Evolutionary conservation across 1,140 invertebrate genomes (phyloP).

Genomic region (Drosophila repleta): DNA sequence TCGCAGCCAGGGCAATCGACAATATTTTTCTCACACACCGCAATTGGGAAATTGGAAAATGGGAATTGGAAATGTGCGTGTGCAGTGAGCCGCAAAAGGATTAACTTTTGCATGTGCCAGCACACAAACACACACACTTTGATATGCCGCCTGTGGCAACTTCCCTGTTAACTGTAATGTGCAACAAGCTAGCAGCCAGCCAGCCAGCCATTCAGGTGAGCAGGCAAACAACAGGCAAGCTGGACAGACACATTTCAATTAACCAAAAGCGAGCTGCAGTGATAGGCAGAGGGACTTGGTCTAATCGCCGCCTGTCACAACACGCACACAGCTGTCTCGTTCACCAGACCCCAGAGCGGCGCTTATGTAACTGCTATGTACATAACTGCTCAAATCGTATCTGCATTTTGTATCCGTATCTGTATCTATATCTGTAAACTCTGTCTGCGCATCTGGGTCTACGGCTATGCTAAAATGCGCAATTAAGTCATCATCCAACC

Average conservation of each 20-base stretch:
- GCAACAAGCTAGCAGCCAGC: conserved; percentile 25
- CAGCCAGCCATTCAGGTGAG: conserved; percentile 53
- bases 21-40: conserved; percentile 55
- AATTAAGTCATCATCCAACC: conserved; percentile 73
- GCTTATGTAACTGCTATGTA: background rate
- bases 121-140: conserved; percentile 12
- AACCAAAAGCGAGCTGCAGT: conserved; percentile 45
- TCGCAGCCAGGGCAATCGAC: background rate
- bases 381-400: background rate
- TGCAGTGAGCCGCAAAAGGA: conserved; percentile 65
- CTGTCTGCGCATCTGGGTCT: conserved; percentile 8
- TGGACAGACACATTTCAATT: conserved; percentile 74
- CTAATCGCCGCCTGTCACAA: conserved; percentile 78
- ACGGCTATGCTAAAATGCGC: conserved; percentile 65
- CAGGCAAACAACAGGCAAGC: conserved; percentile 49
- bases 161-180: conserved; percentile 60
- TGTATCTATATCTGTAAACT: background rate
- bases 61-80: conserved; percentile 45
- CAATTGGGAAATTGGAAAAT: conserved; percentile 54
- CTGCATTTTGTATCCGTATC: conserved; percentile 6
- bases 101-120: conserved; percentile 66
- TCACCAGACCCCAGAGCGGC: conserved; percentile 2
- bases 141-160: conserved; percentile 38
- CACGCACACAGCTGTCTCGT: conserved; percentile 42
- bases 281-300: conserved; percentile 28